Percentiles rank a stretch among this genome's conserved stretches.
Conservation (phyloP, 2,888 invertebrate species). For the Callinectes sapidus region DNA sequence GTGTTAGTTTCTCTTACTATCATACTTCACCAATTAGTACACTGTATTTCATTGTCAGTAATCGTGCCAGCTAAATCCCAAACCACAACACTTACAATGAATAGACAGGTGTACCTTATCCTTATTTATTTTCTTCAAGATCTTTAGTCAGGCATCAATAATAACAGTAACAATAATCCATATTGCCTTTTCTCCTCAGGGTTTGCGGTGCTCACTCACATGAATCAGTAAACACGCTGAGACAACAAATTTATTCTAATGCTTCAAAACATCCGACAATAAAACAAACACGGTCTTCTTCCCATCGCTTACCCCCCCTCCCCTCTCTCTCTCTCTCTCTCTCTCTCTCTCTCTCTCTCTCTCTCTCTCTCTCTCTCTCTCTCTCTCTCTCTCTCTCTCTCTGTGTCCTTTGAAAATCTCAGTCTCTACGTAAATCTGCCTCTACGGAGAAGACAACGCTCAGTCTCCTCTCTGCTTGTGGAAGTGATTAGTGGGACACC, state of each 20-base stretch:
- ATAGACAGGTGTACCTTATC: background rate
- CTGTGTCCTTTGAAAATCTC: background rate
- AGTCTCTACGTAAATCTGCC: background rate
- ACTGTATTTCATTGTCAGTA: background rate
- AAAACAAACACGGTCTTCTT: background rate
- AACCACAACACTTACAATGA: background rate
- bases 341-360: background rate
- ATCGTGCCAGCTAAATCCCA: too few relatives aligned
- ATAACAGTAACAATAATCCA: background rate
- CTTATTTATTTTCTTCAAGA: background rate
- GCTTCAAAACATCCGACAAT: conserved; percentile 31
- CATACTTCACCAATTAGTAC: too few relatives aligned
- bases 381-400: background rate
- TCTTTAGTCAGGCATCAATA: background rate
- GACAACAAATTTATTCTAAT: conserved; percentile 47
- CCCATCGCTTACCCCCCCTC: background rate
- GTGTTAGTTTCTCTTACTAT: too few relatives aligned
- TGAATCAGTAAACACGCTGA: background rate
- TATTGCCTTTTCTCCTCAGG: background rate
- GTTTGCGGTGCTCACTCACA: background rate
- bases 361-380: background rate
- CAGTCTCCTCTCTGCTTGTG: background rate
- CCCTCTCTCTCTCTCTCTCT: background rate
- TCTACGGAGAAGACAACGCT: background rate
- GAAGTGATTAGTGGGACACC: background rate